A percentile compares a stretch with the other conserved stretches of the same genome.
Evolutionary conservation across 2,888 invertebrate genomes (phyloP).

Genomic region (Nomada fabriciana): DNA sequence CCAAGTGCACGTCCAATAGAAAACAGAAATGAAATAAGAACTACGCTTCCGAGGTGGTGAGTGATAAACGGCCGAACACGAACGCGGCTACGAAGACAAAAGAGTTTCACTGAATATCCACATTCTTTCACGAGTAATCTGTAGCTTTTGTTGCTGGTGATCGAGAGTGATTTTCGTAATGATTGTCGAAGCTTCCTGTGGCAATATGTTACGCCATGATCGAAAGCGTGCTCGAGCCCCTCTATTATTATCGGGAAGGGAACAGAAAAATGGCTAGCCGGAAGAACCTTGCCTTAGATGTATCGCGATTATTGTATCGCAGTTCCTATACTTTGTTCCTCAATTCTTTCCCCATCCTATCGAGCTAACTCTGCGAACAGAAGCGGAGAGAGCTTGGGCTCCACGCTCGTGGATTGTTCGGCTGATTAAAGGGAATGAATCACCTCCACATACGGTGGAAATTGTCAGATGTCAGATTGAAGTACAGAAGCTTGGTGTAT

Average conservation of each 20-base stretch:
- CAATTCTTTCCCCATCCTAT: neutral
- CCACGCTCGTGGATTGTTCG: too few species aligned
- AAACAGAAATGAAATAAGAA: conserved; percentile 7
- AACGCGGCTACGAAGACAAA: neutral
- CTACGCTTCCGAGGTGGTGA: neutral
- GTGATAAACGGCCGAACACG: neutral
- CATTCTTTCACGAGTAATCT: neutral
- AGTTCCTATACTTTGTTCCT: too few species aligned
- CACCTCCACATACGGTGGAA: neutral
- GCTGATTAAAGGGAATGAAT: conserved; percentile 12
- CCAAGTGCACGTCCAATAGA: too few species aligned
- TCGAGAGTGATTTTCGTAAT: neutral
- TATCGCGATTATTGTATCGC: neutral
- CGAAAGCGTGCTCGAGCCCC: neutral
- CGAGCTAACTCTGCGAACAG: neutral
- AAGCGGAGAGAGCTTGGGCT: neutral
- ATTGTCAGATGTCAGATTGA: too few species aligned
- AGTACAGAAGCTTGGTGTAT: too few species aligned
- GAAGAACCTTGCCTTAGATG: neutral
- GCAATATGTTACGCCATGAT: conserved; percentile 10
- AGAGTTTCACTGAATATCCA: neutral
- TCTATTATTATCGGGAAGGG: neutral
- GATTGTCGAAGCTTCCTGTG: neutral
- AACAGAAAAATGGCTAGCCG: neutral
- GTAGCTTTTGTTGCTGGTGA: neutral